A percentile compares a stretch with the other conserved stretches of the same genome.
Evolutionary conservation across 2,113 vertebrate genomes (phyloP).

Genomic region (Labeo catla): DNA sequence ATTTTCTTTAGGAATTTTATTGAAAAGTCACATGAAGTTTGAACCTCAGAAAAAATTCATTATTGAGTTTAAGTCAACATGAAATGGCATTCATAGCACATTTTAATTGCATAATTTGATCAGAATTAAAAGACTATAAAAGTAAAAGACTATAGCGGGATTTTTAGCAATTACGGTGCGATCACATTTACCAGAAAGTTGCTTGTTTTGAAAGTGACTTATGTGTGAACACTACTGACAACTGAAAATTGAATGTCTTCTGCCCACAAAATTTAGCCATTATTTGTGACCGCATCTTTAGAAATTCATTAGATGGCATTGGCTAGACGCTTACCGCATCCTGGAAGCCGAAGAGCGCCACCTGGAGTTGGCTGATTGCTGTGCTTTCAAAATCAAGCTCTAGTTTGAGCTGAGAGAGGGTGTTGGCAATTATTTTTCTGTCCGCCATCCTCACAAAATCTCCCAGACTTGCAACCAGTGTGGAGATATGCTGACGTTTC

Average conservation of each 20-base stretch:
- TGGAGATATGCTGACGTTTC: slow-evolving; percentile 89
- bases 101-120: neutral
- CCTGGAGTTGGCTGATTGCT: slow-evolving; percentile 94
- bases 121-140: neutral
- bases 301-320: neutral
- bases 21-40: neutral
- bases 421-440: slow-evolving; percentile 92
- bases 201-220: neutral
- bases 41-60: neutral
- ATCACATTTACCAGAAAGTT: too few species aligned
- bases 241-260: too few species aligned
- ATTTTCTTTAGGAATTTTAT: neutral
- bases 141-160: neutral
- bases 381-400: slow-evolving; percentile 97
- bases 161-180: too few species aligned
- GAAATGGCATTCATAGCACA: neutral
- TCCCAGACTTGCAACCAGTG: slow-evolving; percentile 86
- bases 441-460: slow-evolving; percentile 94
- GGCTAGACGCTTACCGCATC: slow-evolving; percentile 86
- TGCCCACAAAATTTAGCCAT: neutral
- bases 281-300: neutral
- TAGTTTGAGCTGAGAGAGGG: slow-evolving; percentile 92
- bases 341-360: slow-evolving; percentile 94
- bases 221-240: too few species aligned
- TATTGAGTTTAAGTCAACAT: neutral